These are phyloP conservation scores for Caenorhabditis virilis DNA, from an alignment of 2,888 invertebrate genomes.

Conservation along the genomic window DNA sequence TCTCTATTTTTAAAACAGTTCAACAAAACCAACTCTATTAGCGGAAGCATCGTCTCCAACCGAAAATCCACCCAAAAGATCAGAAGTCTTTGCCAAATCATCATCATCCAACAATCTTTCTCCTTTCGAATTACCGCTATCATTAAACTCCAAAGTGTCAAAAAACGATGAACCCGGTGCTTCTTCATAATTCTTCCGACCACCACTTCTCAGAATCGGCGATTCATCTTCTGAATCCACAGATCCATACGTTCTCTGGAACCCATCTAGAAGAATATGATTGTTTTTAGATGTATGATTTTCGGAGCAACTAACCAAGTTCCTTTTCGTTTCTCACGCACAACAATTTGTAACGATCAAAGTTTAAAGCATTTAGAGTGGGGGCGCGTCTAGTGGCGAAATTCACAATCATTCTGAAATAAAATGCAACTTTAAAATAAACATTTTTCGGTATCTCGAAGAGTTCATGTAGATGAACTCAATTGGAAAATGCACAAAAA, in stretches of 20 bases:
- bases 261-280: constrained; percentile 24
- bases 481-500: constrained; percentile 5
- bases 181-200: constrained; percentile 6
- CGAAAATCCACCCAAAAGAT: constrained; percentile 26
- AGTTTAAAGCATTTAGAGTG: constrained; percentile 19
- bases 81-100: constrained; percentile 14
- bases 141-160: constrained; percentile 27
- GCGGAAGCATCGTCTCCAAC: neutral
- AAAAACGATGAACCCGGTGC: constrained; percentile 10
- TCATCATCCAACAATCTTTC: neutral
- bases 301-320: constrained; percentile 6
- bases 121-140: neutral
- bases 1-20: neutral
- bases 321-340: constrained; percentile 35
- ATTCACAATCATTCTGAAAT: constrained; percentile 39
- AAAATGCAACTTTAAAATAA: neutral
- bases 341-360: constrained; percentile 28
- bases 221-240: constrained; percentile 35
- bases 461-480: constrained; percentile 1
- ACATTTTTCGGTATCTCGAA: neutral
- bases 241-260: constrained; percentile 27
- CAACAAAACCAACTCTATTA: neutral
- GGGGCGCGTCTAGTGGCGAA: constrained; percentile 34
- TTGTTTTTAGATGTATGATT: neutral
- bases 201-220: constrained; percentile 15